Evolutionary conservation across 2,113 vertebrate genomes (phyloP), one percentile per base, ranked within the genome.

Genomic region (Condylura cristata): DNA sequence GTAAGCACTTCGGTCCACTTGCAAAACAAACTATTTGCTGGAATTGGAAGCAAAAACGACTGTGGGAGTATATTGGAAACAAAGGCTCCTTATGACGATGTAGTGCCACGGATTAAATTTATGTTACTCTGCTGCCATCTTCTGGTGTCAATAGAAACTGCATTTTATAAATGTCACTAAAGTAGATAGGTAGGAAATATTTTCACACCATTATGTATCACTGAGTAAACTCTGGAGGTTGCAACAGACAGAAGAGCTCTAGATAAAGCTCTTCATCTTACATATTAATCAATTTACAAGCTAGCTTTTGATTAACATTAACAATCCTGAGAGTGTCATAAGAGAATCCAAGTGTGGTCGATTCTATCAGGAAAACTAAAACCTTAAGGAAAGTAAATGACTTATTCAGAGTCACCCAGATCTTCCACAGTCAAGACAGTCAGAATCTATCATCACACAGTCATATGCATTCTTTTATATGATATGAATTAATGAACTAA

Each of bases 41-140:
- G 63, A 91, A 85, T 2, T 85, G 37, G 53, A 61, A 97, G 48
- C 93, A 51, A 90, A 95, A 88, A 93, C 41, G 51, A 82, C 78
- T 51, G 20, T 58, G 39, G 86, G 26, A 82, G 30, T 26, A 30
- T 66, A 78, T 51, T 95, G 89, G 93, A 94, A 32, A 96, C 65
- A 91, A 88, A 72, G 30, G 11, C 61, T 81, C 34, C 34, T 12
- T 2, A 18, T 71, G 83, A 86, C 79, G 58, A 39, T 8, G 22
- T 2, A 2, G 28, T 13, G 34, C 24, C 18, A 1, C 48, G n/a
- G 26, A 76, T 95, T 34, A 56, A n/a, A 94, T 93, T 91, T 91
- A 94, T 91, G 80, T 65, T 70, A 91, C 93, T 95, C 96, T 96
- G 74, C 41, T 94, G 94, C 96, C 96, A 97, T 85, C 96, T 97